phyloP scores from a whole-genome alignment of 2,797 vertebrate species.

The Clarias fuscus region DNA sequence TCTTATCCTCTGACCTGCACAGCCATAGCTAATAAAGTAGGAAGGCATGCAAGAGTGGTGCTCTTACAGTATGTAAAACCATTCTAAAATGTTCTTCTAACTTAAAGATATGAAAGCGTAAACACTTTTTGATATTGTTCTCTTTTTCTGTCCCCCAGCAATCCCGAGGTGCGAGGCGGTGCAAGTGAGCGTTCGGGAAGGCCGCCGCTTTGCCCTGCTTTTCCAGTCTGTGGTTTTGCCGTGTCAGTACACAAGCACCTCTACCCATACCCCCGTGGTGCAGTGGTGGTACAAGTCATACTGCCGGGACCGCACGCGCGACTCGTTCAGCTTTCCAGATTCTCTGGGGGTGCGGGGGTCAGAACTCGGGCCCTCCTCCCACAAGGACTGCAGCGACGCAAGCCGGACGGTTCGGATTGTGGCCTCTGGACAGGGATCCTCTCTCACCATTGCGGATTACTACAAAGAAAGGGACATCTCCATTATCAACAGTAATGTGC shows the following conservation, averaged over 20 bases:
- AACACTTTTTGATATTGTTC: not conserved
- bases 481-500: constrained; percentile 86
- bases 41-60: no score
- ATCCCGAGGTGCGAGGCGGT: constrained; percentile 74
- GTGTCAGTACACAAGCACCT: constrained; percentile 89
- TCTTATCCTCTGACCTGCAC: no score
- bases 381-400: constrained; percentile 90
- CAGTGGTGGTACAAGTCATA: constrained; percentile 99
- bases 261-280: constrained; percentile 84
- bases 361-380: constrained; percentile 73
- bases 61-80: no score
- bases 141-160: constrained; percentile 39
- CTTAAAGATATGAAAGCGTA: not conserved
- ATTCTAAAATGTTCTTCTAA: not conserved
- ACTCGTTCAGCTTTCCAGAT: constrained; percentile 78
- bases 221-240: constrained; percentile 91
- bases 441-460: constrained; percentile 88
- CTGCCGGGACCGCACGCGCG: constrained; percentile 87
- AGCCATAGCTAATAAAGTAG: no score
- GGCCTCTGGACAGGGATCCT: constrained; percentile 87
- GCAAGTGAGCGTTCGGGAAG: constrained; percentile 84
- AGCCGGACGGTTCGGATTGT: constrained; percentile 88
- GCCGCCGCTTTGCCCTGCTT: constrained; percentile 87
- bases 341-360: constrained; percentile 76
- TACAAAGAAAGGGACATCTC: constrained; percentile 92